These are phyloP conservation scores for Leptosomus discolor DNA, from an alignment of 2,113 vertebrate species.

Conservation along the genomic window DNA sequence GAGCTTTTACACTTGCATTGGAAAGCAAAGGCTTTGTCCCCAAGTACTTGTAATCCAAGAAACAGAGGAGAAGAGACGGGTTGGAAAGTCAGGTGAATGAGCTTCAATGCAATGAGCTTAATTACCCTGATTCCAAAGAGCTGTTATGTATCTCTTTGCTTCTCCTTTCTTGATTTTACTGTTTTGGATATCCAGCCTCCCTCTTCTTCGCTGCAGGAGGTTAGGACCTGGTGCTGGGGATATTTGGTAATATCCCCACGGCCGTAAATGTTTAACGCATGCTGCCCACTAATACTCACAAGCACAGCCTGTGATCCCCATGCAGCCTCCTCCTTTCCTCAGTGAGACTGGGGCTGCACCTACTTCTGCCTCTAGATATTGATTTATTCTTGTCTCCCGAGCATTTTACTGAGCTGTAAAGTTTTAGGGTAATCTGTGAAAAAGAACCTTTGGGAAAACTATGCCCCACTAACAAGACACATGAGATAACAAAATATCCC, in stretches of 20 bases:
- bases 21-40: background rate
- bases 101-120: background rate
- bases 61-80: background rate
- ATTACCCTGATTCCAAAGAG: background rate
- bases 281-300: background rate
- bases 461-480: background rate
- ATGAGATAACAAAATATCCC: background rate
- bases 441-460: background rate
- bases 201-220: background rate
- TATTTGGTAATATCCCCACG: too few species aligned
- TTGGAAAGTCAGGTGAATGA: background rate
- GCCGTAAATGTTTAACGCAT: fast-evolving
- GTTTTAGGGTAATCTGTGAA: background rate
- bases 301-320: background rate
- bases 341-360: background rate
- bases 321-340: background rate
- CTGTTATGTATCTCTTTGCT: background rate
- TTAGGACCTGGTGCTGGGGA: background rate
- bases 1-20: background rate
- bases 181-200: background rate
- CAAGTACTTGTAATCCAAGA: background rate
- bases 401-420: background rate
- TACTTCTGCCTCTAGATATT: background rate
- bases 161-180: background rate
- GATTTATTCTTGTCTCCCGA: background rate